Evolutionary conservation across 2,797 vertebrate species (phyloP).

Genomic region (Acanthurus lineatus): DNA sequence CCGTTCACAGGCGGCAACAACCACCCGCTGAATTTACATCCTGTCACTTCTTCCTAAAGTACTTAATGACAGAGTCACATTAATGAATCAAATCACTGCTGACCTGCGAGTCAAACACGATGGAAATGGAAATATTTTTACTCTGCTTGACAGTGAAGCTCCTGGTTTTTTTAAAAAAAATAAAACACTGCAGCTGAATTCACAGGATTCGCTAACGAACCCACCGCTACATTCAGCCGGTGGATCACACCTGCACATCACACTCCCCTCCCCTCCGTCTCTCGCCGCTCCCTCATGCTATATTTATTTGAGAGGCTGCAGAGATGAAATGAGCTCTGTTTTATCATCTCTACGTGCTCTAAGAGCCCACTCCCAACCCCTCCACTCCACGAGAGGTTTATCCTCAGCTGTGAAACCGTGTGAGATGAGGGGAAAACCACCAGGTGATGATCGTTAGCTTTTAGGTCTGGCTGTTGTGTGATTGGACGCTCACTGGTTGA

Average conservation of each 20-base stretch:
- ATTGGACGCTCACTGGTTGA: slow-evolving; percentile 95
- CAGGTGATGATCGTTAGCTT: not conserved
- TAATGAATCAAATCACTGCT: slow-evolving; percentile 6
- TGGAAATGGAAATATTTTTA: slow-evolving; percentile 28
- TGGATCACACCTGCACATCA: slow-evolving; percentile 60
- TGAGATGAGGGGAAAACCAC: slow-evolving; percentile 22
- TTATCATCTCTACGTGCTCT: slow-evolving; percentile 32
- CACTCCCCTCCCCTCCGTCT: slow-evolving; percentile 38
- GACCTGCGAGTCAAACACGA: slow-evolving; percentile 17
- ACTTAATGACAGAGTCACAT: no score
- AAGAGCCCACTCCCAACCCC: slow-evolving; percentile 42
- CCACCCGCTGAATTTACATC: no score
- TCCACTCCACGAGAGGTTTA: slow-evolving; percentile 15
- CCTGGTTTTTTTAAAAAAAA: slow-evolving; percentile 17
- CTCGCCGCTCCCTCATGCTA: slow-evolving; percentile 43
- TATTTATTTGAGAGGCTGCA: slow-evolving; percentile 67
- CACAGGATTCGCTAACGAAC: slow-evolving; percentile 30
- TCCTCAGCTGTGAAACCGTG: slow-evolving; percentile 9
- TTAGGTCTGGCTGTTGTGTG: not conserved
- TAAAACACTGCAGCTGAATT: slow-evolving; percentile 38
- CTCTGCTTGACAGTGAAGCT: slow-evolving; percentile 11
- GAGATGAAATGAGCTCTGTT: slow-evolving; percentile 55
- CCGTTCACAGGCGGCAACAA: no score
- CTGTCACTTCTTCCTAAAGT: no score
- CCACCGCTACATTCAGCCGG: slow-evolving; percentile 29